Conservation (phyloP, 2,888 invertebrate genomes). For the Drosophila tripunctata region DNA sequence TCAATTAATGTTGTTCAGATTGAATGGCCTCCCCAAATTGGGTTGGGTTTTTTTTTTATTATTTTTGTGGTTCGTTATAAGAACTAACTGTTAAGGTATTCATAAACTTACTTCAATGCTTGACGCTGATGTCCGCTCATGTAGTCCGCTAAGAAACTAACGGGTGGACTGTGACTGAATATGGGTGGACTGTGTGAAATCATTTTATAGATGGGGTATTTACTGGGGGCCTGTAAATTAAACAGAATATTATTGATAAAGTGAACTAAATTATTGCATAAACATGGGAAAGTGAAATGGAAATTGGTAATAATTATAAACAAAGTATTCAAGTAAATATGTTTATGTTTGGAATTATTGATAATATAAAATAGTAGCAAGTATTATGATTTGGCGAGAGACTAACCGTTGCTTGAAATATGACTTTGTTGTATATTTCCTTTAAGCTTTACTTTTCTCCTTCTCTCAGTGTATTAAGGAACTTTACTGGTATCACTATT, state of each 20-base stretch:
- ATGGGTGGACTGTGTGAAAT: constrained; percentile 89
- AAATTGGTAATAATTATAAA: constrained; percentile 31
- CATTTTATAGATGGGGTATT: constrained; percentile 84
- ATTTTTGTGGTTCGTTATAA: constrained; percentile 12
- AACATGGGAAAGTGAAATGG: constrained; percentile 11
- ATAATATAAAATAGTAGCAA: constrained; percentile 16
- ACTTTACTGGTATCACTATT: constrained; percentile 61
- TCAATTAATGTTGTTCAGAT: constrained; percentile 47
- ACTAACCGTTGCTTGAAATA: constrained; percentile 65
- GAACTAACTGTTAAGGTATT: constrained; percentile 19
- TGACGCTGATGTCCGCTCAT: constrained; percentile 84
- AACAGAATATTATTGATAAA: constrained; percentile 43
- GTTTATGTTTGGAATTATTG: constrained; percentile 41
- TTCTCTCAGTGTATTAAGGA: constrained; percentile 53
- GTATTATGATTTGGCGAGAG: constrained; percentile 7
- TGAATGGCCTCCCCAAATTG: constrained; percentile 19
- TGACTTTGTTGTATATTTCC: constrained; percentile 31
- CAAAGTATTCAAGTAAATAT: constrained; percentile 41
- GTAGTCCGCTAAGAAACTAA: constrained; percentile 87
- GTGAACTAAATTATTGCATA: constrained; percentile 30
- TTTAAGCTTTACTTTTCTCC: constrained; percentile 19
- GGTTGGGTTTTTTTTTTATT: background rate
- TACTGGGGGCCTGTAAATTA: constrained; percentile 57
- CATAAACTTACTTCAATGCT: constrained; percentile 81
- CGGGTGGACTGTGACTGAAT: constrained; percentile 89